Base-by-base conservation (phyloP, 2,797 vertebrate species). In the Cottoperca gobio region DNA sequence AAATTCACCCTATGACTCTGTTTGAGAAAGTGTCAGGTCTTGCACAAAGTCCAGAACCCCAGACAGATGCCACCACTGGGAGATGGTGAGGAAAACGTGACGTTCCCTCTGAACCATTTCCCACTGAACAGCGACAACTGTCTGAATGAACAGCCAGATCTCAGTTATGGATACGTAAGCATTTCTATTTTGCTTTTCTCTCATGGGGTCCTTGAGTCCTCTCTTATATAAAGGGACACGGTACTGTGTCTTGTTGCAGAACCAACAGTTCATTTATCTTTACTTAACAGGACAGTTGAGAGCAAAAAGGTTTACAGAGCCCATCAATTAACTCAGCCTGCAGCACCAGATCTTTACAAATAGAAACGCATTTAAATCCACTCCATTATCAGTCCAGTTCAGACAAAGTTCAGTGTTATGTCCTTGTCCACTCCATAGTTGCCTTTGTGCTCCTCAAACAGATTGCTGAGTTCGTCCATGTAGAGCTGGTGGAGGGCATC, bases 381-480 rank as follows among this genome's bases (percentile, higher is more conserved):
- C 40, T 45, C 14, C 10, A 11, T 57, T 9, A 23, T 40, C 21
- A 45, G 43, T 86, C 43, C 14, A 6, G 24, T 53, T 94, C 63
- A 96, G 48, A 95, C 87, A 86, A 98, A 97, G 79, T 94, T 93
- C 78, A 99, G 92, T 68, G 98, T 95, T 13, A 78, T 90, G 74
- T 98, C 94, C 46, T 92, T 86, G 1, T 96, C 95, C 31, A 99
- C 58, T 0, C 97, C 96, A 0, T 96, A 97, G 70, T 95, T 93
- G 62, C 73, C 80, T 91, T 99, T 99, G 81, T 99, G 96, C 61
- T 96, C 93, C 60, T 99, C 97, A 19, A 99, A 99, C 75, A 99
- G 96, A 12, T 90, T 82, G 39, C 78, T 92, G 40, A 99, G 93
- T 76, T 96, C 95, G 0, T 95, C 85, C 69, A 97, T 93, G 74